Evolutionary conservation across 2,888 invertebrate species (phyloP), one percentile per base, ranked within the genome.

Genomic region (Parnassius apollo): DNA sequence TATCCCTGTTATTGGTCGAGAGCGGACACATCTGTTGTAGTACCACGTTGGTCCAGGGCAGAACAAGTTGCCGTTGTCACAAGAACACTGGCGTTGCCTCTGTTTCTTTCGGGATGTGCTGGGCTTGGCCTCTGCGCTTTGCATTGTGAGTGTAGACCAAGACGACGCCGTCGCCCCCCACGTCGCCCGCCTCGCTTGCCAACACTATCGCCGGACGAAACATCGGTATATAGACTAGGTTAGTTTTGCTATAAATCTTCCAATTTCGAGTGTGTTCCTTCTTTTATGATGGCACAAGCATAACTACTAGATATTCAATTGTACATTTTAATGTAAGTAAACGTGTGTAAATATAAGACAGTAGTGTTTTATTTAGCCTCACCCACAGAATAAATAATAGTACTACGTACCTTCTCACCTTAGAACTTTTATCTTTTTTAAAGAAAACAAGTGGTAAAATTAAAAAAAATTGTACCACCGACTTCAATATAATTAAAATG

Each of bases 111-210:
- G 61, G 93, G 96, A 71, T 95, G 96, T 75, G 96, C 97, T 69
- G 96, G 96, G 63, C 95, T 96, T 71, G 96, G 96, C 42, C 93
- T 97, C 65, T 97, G 97, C 86, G 95, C 96, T 65, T 94, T 96
- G 94, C 96, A 97, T 85, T 97, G 97, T 86, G 96, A 97, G 86
- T 97, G 96, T 86, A 93, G 95, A 71, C 86, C 96, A 88, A 93
- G 95, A 74, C 92, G 95, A 71, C 93, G 95, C 79, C 85, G 94
- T 78, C 88, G 94, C 85, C 88, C 95, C 81, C 90, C 95, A 35
- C 92, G 94, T 64, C 91, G 94, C 64, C 94, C 94, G 65, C 94
- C 94, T 48, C 93, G 94, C 65, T 65, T 90, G n/a, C 91, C 93
- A 3, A 81, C 92, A 0, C 92, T 95, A 58, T 85, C 93, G 18